phyloP scores from a whole-genome alignment of 2,888 invertebrate genomes.

The Leptinotarsa peninsularis region DNA sequence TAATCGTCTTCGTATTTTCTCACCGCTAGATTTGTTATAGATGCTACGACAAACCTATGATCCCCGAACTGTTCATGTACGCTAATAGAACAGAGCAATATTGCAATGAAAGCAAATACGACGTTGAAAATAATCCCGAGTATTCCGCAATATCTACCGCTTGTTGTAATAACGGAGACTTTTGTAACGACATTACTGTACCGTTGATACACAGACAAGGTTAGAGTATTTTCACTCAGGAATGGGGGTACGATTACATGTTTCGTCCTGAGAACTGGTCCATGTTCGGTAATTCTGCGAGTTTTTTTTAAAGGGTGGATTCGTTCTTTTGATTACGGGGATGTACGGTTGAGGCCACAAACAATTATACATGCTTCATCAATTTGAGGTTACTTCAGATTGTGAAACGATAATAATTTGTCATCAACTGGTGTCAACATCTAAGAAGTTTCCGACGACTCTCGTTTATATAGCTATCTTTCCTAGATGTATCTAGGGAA shows the following conservation, averaged over 20 bases:
- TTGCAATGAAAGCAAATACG: constrained; percentile 55
- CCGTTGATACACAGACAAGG: constrained; percentile 26
- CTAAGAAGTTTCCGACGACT: too few relatives aligned
- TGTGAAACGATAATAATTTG: too few relatives aligned
- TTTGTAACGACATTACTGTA: constrained; percentile 72
- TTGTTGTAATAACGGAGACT: constrained; percentile 78
- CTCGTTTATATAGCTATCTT: too few relatives aligned
- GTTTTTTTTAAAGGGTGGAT: not conserved
- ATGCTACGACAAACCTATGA: constrained; percentile 54
- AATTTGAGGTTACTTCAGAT: too few relatives aligned
- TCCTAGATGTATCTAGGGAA: too few relatives aligned
- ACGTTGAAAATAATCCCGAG: constrained; percentile 50
- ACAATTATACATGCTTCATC: too few relatives aligned
- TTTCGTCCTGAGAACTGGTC: constrained; percentile 28
- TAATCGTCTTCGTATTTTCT: constrained; percentile 34
- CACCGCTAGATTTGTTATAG: constrained; percentile 55
- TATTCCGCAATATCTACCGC: constrained; percentile 51
- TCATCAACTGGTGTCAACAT: too few relatives aligned
- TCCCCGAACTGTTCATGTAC: constrained; percentile 52
- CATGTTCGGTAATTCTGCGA: constrained; percentile 29
- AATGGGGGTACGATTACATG: constrained; percentile 35
- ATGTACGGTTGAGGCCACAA: not conserved
- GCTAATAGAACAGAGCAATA: constrained; percentile 55
- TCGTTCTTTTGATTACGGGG: not conserved
- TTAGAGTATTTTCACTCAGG: constrained; percentile 32